Evolutionary conservation across 2,888 invertebrate genomes (phyloP), one percentile per base, ranked within the genome.

Genomic region (Thereva nobilitata): DNA sequence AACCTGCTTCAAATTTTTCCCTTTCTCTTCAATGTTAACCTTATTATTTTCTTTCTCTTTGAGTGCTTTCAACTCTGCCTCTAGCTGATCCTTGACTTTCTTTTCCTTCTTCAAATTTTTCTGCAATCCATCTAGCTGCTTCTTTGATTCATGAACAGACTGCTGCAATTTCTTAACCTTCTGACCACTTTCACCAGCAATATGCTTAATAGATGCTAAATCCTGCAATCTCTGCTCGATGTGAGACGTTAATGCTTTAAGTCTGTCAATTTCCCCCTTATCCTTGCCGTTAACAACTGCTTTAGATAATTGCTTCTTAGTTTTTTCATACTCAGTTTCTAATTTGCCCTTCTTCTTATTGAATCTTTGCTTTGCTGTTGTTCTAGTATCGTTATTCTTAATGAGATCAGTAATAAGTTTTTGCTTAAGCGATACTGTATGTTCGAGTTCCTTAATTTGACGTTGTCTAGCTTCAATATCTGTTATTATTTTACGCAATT

Each of bases 41-140:
- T 75, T 40, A 55, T 56, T 41, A 76, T 83, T 77, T 78, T 85
- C 74, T 75, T 77, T 76, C 37, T 77, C 82, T 66, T 83, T 82
- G 70, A 86, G 82, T 12, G 79, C 79, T 54, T 82, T 84, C 49
- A 90, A 77, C 77, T 90, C 89, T 67, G 83, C 80, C 76, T 91
- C 89, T 72, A 90, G 82, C 50, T 86, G 86, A 69, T 85, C 86
- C 74, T 87, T 89, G 6, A 87, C 82, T 75, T 90, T 89, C 72
- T 89, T 89, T 72, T 92, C 90, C 74, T 89, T 88, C 72, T 87
- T 87, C 23, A 90, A 84, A 74, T 89, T 87, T 74, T 88, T 87
- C 75, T 88, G 88, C 55, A 91, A 80, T 75, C 89, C 89, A 59
- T 91, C 90, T 75, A 91, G 85, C 76, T 91, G 88, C 74, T 89